Base-by-base conservation (phyloP, 2,888 invertebrate species). In the Graphium colonna region DNA sequence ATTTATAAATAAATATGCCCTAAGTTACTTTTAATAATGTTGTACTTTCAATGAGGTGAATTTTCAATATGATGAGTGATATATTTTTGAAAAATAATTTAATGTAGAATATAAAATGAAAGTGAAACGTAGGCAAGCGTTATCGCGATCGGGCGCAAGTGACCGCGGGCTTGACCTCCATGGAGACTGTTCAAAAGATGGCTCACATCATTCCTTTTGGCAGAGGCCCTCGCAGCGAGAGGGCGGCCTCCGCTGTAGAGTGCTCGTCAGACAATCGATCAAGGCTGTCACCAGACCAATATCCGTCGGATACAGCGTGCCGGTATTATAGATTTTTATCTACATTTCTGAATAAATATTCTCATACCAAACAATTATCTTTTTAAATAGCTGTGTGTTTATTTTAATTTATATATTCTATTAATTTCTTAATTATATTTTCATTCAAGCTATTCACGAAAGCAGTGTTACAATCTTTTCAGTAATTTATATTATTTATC, bases 171-270 rank as follows among this genome's bases (percentile, higher is more conserved):
- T 76, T 69, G 73, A 75, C 72, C 71, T 68, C 65, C 56, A 60
- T 62, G 63, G 64, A 69, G 68, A 65, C 64, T 68, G 47, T 52
- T 65, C 64, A 68, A 66, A 61, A 69, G 64, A 68, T 64, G 67
- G 68, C 58, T 59, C 69, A 56, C 64, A 62, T 67, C 71, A 71
- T 75, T 75, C 68, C 69, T 73, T 70, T 68, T 65, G 65, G 67
- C 68, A 64, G 62, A 60, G 68, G 67, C 65, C 63, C 68, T 69
- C 43, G 58, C 55, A 70, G 68, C 75, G 76, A 62, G 65, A 75
- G 75, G 61, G 70, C 71, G 70, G 59, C 73, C 79, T 73, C 67
- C 66, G 60, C 48, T 75, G 60, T 62, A 82, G 82, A 67, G 75
- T 72, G 67, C 78, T 79, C 51, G 39, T 44, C 66, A 65, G 67